Base-by-base conservation (phyloP, 2,113 vertebrate species). In the Bostrychus sinensis region DNA sequence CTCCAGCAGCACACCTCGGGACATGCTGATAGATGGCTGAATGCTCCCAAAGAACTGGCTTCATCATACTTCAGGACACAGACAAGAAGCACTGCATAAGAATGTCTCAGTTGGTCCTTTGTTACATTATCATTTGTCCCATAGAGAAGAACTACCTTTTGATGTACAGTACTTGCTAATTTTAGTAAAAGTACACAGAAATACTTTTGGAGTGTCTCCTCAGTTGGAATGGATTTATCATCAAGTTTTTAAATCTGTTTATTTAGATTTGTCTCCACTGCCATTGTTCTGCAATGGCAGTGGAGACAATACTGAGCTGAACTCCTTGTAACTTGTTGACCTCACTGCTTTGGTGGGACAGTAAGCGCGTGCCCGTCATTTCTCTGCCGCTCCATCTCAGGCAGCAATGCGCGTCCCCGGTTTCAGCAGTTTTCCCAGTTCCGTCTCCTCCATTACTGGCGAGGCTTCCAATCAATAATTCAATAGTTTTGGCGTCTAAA, bases 401-500 rank as follows among this genome's bases (percentile, higher is more conserved):
- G 50, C 23, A 66, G 43, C 61, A 38, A 56, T 54, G 80, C 84
- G 69, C 86, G 80, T 68, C 48, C 83, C 70, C 74, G 70, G 20
- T 55, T 39, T 80, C 78, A 84, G 77, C 77, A 79, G 73, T 83
- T 87, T 51, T 85, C 88, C 86, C 83, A 80, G 87, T 87, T 89
- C 83, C 84, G 70, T 89, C 88, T 86, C 81, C 84, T 86, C 86
- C 85, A 88, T 83, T 90, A 89, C 84, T 84, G 85, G 87, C 84
- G 81, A 85, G 78, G 75, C 77, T 71, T 58, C 54, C 5, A 75
- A 91, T 93, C 90, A 81, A 93, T 92, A 91, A 91, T 87, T 92
- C 91, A 89, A 91, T 92, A 92, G 72, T 84, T 77, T 89, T 91
- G 90, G 91, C 88, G 90, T 91, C 92, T 84, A 67, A 88, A 86